phyloP scores from a whole-genome alignment of 37 sponge, comb jelly and placozoan genomes.

The Theonella swinhoei region DNA sequence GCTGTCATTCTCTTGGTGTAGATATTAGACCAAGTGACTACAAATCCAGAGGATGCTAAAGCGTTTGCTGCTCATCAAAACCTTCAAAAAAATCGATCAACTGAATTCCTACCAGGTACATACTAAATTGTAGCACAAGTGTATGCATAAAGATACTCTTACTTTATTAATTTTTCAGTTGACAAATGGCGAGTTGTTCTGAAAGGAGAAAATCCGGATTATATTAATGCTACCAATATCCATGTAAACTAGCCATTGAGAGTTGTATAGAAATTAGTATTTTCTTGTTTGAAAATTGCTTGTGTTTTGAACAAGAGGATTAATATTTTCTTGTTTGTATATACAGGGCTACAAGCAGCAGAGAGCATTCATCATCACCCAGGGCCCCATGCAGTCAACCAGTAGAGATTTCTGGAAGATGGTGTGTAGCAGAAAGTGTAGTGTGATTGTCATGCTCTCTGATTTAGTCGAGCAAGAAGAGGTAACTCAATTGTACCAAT shows the following conservation, averaged over 20 bases:
- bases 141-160: not conserved
- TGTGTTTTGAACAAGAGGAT: not conserved
- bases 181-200: slow-evolving; percentile 32
- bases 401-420: slow-evolving; percentile 57
- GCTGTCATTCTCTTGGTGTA: too few species aligned
- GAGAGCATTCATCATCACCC: slow-evolving; percentile 51
- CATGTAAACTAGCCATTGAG: too few species aligned
- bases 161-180: not conserved
- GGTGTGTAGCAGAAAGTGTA: slow-evolving; percentile 10
- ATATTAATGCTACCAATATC: slow-evolving; percentile 52
- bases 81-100: slow-evolving; percentile 3
- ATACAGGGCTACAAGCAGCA: slow-evolving; percentile 51
- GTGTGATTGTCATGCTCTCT: not conserved
- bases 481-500: not conserved
- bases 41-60: slow-evolving; percentile 14
- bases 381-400: slow-evolving; percentile 35
- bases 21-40: slow-evolving; percentile 27
- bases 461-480: not conserved
- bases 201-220: slow-evolving; percentile 1
- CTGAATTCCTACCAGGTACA: not conserved
- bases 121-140: not conserved
- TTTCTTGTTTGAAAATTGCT: not conserved
- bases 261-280: not conserved
- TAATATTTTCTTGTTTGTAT: not conserved
- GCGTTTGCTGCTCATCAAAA: slow-evolving; percentile 5